These are phyloP conservation scores for Poliocrania exsul DNA, from an alignment of 2,797 vertebrate species.

Conservation along the genomic window DNA sequence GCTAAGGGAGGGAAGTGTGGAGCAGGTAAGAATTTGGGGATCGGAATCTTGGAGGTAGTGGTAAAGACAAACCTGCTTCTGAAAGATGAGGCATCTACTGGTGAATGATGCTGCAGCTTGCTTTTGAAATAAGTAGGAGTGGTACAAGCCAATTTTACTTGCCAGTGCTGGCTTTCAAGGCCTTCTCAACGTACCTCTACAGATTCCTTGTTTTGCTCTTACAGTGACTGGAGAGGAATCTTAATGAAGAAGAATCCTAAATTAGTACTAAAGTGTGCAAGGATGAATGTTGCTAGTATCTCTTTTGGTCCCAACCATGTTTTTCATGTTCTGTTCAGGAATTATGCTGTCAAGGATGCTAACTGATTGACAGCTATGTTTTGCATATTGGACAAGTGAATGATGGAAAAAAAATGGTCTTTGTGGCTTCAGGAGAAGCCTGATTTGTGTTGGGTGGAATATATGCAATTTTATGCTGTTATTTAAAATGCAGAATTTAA, in stretches of 20 bases:
- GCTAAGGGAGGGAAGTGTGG: not conserved
- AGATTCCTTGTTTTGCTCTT: not conserved
- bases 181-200: not conserved
- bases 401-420: not conserved
- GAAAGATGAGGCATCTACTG: not conserved
- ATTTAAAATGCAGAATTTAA: constrained; percentile 29
- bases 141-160: not conserved
- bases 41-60: not conserved
- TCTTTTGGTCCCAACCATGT: not conserved
- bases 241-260: not conserved
- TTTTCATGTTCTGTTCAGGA: constrained; percentile 17
- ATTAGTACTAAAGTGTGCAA: not conserved
- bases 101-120: not conserved
- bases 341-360: constrained; percentile 33
- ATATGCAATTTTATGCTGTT: constrained; percentile 6
- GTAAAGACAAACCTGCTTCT: not conserved
- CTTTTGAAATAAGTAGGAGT: not conserved
- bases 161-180: not conserved
- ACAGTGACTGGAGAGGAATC: not conserved
- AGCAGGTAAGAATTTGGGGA: not conserved
- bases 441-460: not conserved
- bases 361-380: constrained; percentile 5
- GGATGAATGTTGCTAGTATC: not conserved
- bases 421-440: not conserved
- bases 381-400: constrained; percentile 32